These are phyloP conservation scores for Epinephelus moara DNA, from an alignment of 2,113 vertebrate species.

Conservation along the genomic window DNA sequence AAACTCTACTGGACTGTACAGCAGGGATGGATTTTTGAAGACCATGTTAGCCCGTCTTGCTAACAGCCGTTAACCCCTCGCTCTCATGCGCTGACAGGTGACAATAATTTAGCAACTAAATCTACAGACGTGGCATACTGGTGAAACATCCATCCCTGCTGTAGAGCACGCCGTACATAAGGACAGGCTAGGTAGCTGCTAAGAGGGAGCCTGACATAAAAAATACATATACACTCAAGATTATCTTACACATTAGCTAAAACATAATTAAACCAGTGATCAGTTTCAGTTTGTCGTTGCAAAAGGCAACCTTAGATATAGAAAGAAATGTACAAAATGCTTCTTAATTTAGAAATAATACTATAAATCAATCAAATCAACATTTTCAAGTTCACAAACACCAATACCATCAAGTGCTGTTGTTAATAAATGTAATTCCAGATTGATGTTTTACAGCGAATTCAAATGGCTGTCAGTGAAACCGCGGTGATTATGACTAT, in stretches of 20 bases:
- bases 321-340: conserved; percentile 80
- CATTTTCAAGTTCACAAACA: conserved; percentile 72
- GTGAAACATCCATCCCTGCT: conserved; percentile 51
- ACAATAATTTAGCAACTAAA: conserved; percentile 28
- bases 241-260: conserved; percentile 60
- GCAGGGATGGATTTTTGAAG: conserved; percentile 59
- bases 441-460: conserved; percentile 42
- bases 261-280: conserved; percentile 56
- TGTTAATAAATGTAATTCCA: conserved; percentile 65
- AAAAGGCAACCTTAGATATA: conserved; percentile 77
- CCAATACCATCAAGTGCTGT: conserved; percentile 77
- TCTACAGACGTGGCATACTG: conserved; percentile 39
- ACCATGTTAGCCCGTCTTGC: conserved; percentile 41
- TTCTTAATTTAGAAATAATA: conserved; percentile 64
- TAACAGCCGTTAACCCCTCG: conserved; percentile 25
- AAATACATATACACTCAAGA: conserved; percentile 54
- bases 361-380: conserved; percentile 69
- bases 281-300: conserved; percentile 56
- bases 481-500: conserved; percentile 30
- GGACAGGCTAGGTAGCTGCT: conserved; percentile 49
- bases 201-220: conserved; percentile 60
- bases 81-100: conserved; percentile 29
- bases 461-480: conserved; percentile 55
- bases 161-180: conserved; percentile 44
- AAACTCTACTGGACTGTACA: conserved; percentile 55